These are phyloP conservation scores for Oppia nitens DNA, from an alignment of 1,140 invertebrate genomes.

Conservation along the genomic window DNA sequence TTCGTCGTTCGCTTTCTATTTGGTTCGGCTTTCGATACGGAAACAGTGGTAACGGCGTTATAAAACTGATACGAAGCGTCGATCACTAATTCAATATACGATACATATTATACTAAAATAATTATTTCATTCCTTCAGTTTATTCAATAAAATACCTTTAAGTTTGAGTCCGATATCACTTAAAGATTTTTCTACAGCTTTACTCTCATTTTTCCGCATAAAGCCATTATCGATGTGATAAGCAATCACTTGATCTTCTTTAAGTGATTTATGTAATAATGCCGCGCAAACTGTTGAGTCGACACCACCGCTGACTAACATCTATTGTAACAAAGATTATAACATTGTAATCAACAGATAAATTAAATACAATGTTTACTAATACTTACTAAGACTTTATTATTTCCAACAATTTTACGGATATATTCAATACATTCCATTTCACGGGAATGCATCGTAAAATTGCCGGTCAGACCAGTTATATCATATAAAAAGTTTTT, in stretches of 20 bases:
- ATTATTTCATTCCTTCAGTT: slow-evolving; percentile 11
- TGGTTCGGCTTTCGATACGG: slow-evolving; percentile 39
- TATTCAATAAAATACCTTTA: slow-evolving; percentile 34
- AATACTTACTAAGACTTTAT: slow-evolving; percentile 74
- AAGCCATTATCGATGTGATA: slow-evolving; percentile 98
- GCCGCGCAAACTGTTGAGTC: slow-evolving; percentile 97
- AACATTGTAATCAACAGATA: background rate
- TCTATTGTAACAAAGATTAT: slow-evolving; percentile 34
- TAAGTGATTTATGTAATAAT: slow-evolving; percentile 69
- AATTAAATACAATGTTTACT: slow-evolving; percentile 1
- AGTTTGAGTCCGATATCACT: slow-evolving; percentile 68
- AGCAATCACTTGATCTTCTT: slow-evolving; percentile 77
- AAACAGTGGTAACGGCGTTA: slow-evolving; percentile 54
- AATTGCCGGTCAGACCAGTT: slow-evolving; percentile 63
- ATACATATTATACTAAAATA: slow-evolving; percentile 6
- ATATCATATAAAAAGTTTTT: slow-evolving; percentile 89
- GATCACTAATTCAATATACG: slow-evolving; percentile 26
- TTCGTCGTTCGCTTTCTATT: slow-evolving; percentile 55
- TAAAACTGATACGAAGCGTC: slow-evolving; percentile 35
- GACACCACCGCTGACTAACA: slow-evolving; percentile 88
- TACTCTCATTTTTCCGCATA: slow-evolving; percentile 89
- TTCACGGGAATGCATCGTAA: slow-evolving; percentile 72
- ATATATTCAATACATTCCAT: slow-evolving; percentile 87
- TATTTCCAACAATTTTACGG: slow-evolving; percentile 64
- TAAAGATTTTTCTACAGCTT: slow-evolving; percentile 67